Conservation (phyloP, 2,888 invertebrate genomes). For the Boloria selene region DNA sequence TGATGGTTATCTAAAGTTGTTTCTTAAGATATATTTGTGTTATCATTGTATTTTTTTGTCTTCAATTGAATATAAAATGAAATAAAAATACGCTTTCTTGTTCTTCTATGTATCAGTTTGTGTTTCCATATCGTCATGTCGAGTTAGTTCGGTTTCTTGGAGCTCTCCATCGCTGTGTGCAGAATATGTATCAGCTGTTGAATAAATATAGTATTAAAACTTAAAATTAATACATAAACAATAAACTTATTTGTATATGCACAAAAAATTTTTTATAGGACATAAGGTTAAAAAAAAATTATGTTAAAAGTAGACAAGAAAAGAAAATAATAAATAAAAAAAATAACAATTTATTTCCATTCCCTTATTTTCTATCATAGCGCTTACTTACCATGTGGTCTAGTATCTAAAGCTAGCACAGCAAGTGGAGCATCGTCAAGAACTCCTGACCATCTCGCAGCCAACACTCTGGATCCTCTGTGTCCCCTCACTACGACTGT, state of each 20-base stretch:
- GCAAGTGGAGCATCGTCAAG: slow-evolving; percentile 73
- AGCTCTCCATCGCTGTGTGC: slow-evolving; percentile 65
- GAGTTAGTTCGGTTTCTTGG: slow-evolving; percentile 65
- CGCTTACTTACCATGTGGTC: slow-evolving; percentile 62
- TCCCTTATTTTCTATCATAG: no score
- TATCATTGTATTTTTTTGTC: no score
- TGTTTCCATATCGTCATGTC: slow-evolving; percentile 62
- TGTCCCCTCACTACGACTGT: slow-evolving; percentile 74
- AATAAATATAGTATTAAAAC: slow-evolving; percentile 7
- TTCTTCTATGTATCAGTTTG: slow-evolving; percentile 40
- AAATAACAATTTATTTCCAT: no score
- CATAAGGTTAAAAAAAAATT: no score
- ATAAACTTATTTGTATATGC: no score
- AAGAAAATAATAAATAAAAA: no score
- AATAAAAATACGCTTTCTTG: background rate
- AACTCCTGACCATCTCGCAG: slow-evolving; percentile 77
- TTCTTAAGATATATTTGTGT: no score
- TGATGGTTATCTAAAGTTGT: no score
- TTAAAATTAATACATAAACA: no score
- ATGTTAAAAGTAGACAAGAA: no score
- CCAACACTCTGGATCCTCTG: slow-evolving; percentile 69
- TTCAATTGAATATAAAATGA: no score
- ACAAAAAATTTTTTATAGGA: no score
- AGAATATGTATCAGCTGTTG: slow-evolving; percentile 64
- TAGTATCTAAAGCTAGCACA: slow-evolving; percentile 70